These are phyloP conservation scores for Catocala fraxini DNA, from an alignment of 2,888 invertebrate genomes.

Conservation along the genomic window DNA sequence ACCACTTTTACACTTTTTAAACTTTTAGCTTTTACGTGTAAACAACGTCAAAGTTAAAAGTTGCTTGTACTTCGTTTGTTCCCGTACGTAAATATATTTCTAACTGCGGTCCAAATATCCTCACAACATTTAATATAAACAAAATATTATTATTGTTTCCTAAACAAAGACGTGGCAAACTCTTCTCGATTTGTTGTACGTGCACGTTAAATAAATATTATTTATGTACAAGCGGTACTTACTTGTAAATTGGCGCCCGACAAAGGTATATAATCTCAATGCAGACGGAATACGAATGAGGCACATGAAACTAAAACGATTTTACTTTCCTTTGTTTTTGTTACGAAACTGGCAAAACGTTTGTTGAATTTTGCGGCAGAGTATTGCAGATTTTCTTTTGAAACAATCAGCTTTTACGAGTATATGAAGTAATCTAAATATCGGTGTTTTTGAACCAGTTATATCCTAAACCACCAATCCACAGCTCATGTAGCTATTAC, in stretches of 20 bases:
- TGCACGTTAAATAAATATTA: conserved; percentile 9
- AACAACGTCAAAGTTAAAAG: too few species aligned
- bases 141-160: background rate
- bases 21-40: too few species aligned
- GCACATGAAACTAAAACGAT: conserved; percentile 4
- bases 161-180: background rate
- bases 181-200: conserved; percentile 1
- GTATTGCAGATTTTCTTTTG: background rate
- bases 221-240: conserved; percentile 10
- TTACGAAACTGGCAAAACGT: background rate
- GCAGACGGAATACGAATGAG: conserved; percentile 17
- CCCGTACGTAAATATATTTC: too few species aligned
- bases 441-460: too few species aligned
- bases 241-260: conserved; percentile 7
- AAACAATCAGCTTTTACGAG: too few species aligned
- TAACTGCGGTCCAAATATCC: too few species aligned
- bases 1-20: too few species aligned
- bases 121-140: too few species aligned
- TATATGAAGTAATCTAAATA: too few species aligned
- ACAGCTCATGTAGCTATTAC: too few species aligned
- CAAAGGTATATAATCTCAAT: conserved; percentile 11
- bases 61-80: too few species aligned
- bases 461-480: too few species aligned
- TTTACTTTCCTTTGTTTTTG: conserved; percentile 3
- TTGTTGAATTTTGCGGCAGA: background rate